phyloP scores from a whole-genome alignment of 2,888 invertebrate genomes.

The Drosophila planitibia region DNA sequence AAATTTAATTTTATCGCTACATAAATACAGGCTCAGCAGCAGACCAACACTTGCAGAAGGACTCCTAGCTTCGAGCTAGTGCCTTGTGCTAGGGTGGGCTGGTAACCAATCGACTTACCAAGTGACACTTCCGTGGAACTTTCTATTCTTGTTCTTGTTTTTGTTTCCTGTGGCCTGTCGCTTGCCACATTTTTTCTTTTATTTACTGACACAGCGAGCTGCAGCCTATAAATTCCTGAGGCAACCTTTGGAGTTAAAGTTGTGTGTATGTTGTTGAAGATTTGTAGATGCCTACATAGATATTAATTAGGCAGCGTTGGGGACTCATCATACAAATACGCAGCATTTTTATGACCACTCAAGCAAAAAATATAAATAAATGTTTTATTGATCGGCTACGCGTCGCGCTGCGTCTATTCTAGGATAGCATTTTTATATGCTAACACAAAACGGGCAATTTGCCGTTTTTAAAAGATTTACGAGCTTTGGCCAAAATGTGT shows the following conservation, averaged over 20 bases:
- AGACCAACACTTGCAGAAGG: conserved; percentile 18
- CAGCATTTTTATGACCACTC: conserved; percentile 59
- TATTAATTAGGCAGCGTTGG: conserved; percentile 61
- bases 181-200: conserved; percentile 50
- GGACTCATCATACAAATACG: conserved; percentile 51
- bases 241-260: conserved; percentile 32
- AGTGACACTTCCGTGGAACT: conserved; percentile 68
- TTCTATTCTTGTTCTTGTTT: conserved; percentile 9
- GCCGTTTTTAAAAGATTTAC: conserved; percentile 72
- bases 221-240: conserved; percentile 52
- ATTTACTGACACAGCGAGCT: conserved; percentile 45
- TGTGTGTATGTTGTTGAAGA: conserved; percentile 22
- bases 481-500: conserved; percentile 52
- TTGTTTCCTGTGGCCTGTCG: conserved; percentile 18
- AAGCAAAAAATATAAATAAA: conserved; percentile 68
- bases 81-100: conserved; percentile 12
- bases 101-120: conserved; percentile 58
- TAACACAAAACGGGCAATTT: conserved; percentile 65
- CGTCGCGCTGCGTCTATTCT: conserved; percentile 18
- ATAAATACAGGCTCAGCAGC: conserved; percentile 66
- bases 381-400: conserved; percentile 67
- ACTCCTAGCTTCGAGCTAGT: conserved; percentile 14
- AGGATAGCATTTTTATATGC: conserved; percentile 28
- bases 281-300: conserved; percentile 32
- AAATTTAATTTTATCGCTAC: conserved; percentile 79